Conservation (phyloP, 2,113 vertebrate genomes). For the Chaetops frenatus region DNA sequence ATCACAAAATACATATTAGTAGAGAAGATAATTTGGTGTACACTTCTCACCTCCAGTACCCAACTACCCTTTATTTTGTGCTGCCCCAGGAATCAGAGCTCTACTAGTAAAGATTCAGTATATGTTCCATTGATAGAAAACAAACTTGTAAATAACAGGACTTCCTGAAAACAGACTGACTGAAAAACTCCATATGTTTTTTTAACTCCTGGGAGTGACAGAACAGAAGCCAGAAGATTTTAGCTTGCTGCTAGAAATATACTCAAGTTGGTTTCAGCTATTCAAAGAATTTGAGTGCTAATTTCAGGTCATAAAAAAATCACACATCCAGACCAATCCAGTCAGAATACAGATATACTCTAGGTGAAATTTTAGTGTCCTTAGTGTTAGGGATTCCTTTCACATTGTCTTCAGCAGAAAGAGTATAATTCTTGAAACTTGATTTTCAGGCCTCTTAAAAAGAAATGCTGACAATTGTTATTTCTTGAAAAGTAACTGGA, state of each 20-base stretch:
- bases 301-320: not conserved
- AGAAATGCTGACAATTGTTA: not conserved
- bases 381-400: not conserved
- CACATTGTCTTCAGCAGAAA: not conserved
- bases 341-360: not conserved
- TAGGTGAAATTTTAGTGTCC: not conserved
- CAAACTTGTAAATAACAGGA: not conserved
- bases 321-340: not conserved
- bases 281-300: not conserved
- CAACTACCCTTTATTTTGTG: not conserved
- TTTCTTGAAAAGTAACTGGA: not conserved
- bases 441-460: not conserved
- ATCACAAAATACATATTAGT: not conserved
- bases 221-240: not conserved
- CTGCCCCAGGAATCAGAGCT: not conserved
- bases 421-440: not conserved
- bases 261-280: not conserved
- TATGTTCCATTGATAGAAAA: not conserved
- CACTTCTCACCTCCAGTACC: not conserved
- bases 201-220: not conserved
- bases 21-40: not conserved
- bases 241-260: not conserved
- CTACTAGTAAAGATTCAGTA: not conserved
- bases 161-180: not conserved
- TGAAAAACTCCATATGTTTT: not conserved